Percentiles rank a stretch among this genome's conserved stretches.
These are phyloP conservation scores for Pagrus major DNA, from an alignment of 2,113 vertebrate genomes.

Conservation along the genomic window DNA sequence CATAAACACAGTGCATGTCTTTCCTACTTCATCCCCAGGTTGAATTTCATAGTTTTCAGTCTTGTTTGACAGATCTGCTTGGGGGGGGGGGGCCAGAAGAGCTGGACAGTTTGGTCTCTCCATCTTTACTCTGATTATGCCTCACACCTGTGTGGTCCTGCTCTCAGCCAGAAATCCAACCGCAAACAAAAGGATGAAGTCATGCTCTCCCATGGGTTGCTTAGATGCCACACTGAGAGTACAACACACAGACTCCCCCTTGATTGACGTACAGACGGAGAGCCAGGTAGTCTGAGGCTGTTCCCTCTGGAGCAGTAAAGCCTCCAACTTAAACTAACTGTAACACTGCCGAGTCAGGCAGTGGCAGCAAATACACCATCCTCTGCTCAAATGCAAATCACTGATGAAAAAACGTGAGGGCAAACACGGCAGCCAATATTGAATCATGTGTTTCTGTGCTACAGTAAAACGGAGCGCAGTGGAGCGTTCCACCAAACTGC, in stretches of 20 bases:
- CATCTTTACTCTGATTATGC: slow-evolving; percentile 4
- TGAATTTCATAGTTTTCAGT: background rate
- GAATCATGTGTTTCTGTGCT: background rate
- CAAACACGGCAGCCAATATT: slow-evolving; percentile 12
- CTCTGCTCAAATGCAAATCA: slow-evolving; percentile 32
- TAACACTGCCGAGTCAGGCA: slow-evolving; percentile 27
- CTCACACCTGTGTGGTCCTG: slow-evolving; percentile 25
- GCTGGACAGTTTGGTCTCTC: background rate
- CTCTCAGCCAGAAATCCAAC: slow-evolving; percentile 37
- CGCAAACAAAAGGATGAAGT: slow-evolving; percentile 61
- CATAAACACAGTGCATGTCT: background rate
- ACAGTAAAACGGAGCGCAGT: background rate
- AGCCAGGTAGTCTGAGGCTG: slow-evolving; percentile 16
- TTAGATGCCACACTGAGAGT: slow-evolving; percentile 30
- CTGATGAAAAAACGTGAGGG: background rate
- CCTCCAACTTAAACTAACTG: slow-evolving; percentile 58
- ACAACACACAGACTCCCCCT: slow-evolving; percentile 22
- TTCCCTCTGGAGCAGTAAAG: slow-evolving; percentile 25
- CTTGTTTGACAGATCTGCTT: background rate
- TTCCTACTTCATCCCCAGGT: background rate
- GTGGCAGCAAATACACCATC: background rate
- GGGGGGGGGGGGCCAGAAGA: no score
- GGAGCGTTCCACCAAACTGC: slow-evolving; percentile 23
- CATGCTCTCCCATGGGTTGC: slow-evolving; percentile 47
- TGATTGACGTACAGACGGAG: slow-evolving; percentile 19